These are phyloP conservation scores for Epinotia ramella DNA, from an alignment of 2,888 invertebrate genomes.

Conservation along the genomic window DNA sequence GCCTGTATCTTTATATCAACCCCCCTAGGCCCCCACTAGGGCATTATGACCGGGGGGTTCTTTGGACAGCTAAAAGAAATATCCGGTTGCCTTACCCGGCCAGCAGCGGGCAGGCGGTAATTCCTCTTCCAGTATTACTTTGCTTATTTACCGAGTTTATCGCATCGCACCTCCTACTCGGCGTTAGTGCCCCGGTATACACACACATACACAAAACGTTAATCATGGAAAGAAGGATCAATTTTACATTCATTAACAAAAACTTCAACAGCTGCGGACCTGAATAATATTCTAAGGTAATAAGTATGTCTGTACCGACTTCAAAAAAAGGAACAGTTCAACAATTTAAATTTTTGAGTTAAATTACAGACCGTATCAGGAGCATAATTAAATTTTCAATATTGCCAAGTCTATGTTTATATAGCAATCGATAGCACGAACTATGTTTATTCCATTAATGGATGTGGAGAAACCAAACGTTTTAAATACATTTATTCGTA, in stretches of 20 bases:
- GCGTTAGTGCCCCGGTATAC: conserved; percentile 59
- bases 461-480: too few species aligned
- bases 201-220: conserved; percentile 10
- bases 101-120: conserved; percentile 75
- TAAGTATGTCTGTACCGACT: too few species aligned
- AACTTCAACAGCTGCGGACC: too few species aligned
- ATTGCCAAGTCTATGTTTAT: too few species aligned
- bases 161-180: conserved; percentile 62
- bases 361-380: too few species aligned
- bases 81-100: conserved; percentile 80
- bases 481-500: too few species aligned
- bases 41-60: conserved; percentile 84
- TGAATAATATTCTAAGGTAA: too few species aligned
- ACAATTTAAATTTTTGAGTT: too few species aligned
- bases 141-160: conserved; percentile 80
- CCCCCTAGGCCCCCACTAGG: conserved; percentile 75
- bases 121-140: conserved; percentile 80
- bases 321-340: too few species aligned
- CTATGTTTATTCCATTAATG: too few species aligned
- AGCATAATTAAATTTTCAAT: too few species aligned
- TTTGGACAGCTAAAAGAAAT: conserved; percentile 86
- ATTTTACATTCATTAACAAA: neutral
- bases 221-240: neutral
- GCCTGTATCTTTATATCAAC: conserved; percentile 85
- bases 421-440: too few species aligned